Base-by-base conservation (phyloP, 35 echinoderm and acorn worm genomes). In the Amphiura filiformis region DNA sequence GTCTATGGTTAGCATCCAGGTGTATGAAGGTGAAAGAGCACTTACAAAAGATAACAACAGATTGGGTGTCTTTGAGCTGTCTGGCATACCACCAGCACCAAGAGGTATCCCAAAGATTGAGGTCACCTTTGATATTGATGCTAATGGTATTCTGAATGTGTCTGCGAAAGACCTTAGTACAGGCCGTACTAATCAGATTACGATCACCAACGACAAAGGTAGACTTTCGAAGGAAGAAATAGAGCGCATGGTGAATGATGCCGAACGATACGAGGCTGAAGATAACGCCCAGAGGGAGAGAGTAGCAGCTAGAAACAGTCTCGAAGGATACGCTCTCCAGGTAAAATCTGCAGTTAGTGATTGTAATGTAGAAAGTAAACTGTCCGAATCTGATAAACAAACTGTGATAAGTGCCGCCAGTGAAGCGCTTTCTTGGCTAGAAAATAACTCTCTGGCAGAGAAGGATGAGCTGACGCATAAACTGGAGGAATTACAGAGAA, bases 41-140 rank as follows among this genome's bases (percentile, higher is more conserved):
- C 88, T 94, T 91, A 97, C 95, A 52, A 94, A 94, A 37, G 89
- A 94, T 81, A 98, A 98, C 90, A 94, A 94, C 78, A 39, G 83
- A n/a, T 82, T 98, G 9, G 96, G 96, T 20, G 77, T 87, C 13
- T 94, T 98, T 38, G 84, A 98, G 38, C 79, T 98, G 32, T 84
- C 89, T n/a, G 96, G 96, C 11, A 98, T 98, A 56, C 87, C 96
- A 56, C 96, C 92, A n/a, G 96, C 96, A n/a, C 96, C 96, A 13
- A 76, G 92, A n/a, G 96, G 96, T 37, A 86, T 98, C n/a, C 96
- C 96, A 3, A 98, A 98, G 56, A 98, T 98, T 39, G 96, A 94
- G 47, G 93, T 98, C 34, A 89, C 86, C 42, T 98, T 92, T 42
- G 96, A 98, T 41, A 89, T 98, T 37, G 96, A 98, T 70, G 96